Conservation (phyloP, 2,113 vertebrate species). For the Dinomys branickii region DNA sequence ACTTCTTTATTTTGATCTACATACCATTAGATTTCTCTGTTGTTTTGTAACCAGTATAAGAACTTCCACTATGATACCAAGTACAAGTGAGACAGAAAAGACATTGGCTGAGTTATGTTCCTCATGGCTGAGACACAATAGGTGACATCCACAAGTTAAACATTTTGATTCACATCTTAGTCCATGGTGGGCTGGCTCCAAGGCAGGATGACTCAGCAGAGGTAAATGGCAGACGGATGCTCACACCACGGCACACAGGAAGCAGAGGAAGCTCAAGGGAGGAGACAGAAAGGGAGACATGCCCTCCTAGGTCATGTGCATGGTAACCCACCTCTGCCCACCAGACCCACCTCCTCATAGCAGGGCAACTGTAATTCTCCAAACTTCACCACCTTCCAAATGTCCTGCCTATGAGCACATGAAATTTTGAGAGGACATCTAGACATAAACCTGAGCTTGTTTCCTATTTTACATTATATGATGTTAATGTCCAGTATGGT, state of each 20-base stretch:
- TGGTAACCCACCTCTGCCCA: not conserved
- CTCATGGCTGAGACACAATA: not conserved
- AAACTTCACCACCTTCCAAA: not conserved
- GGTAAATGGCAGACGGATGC: not conserved
- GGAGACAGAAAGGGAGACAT: not conserved
- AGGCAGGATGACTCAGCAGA: not conserved
- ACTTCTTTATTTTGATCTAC: not conserved
- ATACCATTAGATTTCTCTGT: not conserved
- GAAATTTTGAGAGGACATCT: not conserved
- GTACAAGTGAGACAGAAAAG: not conserved
- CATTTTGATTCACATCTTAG: not conserved
- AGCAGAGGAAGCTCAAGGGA: not conserved
- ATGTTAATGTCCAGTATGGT: not conserved
- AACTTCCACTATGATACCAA: not conserved
- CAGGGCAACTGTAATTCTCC: not conserved
- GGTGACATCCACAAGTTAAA: not conserved
- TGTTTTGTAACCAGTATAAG: not conserved
- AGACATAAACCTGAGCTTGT: not conserved
- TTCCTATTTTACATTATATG: not conserved
- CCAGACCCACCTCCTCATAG: not conserved
- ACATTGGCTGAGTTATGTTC: not conserved
- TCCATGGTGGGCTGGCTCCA: not conserved
- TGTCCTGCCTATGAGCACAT: not conserved
- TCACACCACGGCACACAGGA: not conserved
- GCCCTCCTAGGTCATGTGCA: not conserved